phyloP scores from a whole-genome alignment of 2,113 vertebrate species.

The Corythornis cristatus region DNA sequence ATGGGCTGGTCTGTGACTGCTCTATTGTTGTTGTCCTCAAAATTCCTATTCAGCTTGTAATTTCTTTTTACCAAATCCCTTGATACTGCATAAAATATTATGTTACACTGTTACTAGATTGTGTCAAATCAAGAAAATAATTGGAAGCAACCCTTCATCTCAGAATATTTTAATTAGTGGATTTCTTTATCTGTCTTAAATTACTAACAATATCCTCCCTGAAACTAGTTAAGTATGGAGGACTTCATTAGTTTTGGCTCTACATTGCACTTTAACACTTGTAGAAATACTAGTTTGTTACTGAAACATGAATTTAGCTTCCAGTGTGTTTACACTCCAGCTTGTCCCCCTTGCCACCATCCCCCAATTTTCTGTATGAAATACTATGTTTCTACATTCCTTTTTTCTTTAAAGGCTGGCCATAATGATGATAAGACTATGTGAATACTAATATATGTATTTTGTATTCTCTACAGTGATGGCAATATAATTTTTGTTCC shows the following conservation, averaged over 20 bases:
- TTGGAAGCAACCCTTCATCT: slow-evolving; percentile 70
- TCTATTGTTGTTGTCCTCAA: neutral
- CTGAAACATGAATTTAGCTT: slow-evolving; percentile 16
- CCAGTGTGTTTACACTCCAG: slow-evolving; percentile 14
- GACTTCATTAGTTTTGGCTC: slow-evolving; percentile 49
- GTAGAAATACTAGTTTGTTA: slow-evolving; percentile 8
- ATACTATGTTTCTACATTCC: neutral
- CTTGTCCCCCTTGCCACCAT: neutral
- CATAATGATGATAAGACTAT: neutral
- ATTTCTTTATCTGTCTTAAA: slow-evolving; percentile 72
- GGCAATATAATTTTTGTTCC: neutral
- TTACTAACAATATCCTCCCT: slow-evolving; percentile 56
- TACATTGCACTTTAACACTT: neutral
- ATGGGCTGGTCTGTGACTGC: neutral
- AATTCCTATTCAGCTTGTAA: neutral
- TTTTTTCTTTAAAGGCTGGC: slow-evolving; percentile 13
- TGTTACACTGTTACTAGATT: slow-evolving; percentile 59
- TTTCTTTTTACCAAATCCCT: slow-evolving; percentile 41
- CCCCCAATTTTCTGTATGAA: neutral
- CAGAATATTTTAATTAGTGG: slow-evolving; percentile 70
- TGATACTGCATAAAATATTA: slow-evolving; percentile 16
- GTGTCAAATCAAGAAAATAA: slow-evolving; percentile 73
- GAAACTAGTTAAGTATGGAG: slow-evolving; percentile 43
- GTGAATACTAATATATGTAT: slow-evolving; percentile 59
- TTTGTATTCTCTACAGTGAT: slow-evolving; percentile 27